Evolutionary conservation across 2,797 vertebrate genomes (phyloP), one percentile per base, ranked within the genome.

Genomic region (Pangasius macronema): DNA sequence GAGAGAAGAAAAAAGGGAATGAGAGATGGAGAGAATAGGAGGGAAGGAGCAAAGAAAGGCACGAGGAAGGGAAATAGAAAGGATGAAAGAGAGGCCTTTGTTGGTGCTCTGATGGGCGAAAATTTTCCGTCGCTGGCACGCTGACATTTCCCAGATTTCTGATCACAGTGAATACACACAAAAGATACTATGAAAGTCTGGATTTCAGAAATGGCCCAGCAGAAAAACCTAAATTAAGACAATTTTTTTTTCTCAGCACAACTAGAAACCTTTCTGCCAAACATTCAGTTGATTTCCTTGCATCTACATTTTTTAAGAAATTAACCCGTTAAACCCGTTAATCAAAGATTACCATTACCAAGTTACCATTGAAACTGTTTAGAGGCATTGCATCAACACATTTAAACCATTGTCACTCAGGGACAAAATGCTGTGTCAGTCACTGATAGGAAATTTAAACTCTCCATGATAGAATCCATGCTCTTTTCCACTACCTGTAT

Each of bases 81-180:
- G 87, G 89, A 86, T 70, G 79, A 90, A 88, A 84, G 82, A 89
- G 87, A 33, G 83, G 86, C n/a, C 55, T 86, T 89, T 85, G 88
- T 90, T 93, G 90, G 91, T 89, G 84, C 86, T 91, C 68, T 63
- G 89, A 90, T 85, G 90, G 91, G 92, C 87, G 85, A 93, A 46
- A 92, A 91, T 93, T 91, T 94, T 65, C 83, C 87, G 85, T 91
- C 87, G 88, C 89, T 91, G 88, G 89, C 88, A 88, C 39, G 11
- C 86, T 82, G 61, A 89, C 88, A 89, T 87, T 92, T 89, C 91
- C 86, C 70, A 85, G 63, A 91, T 89, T 91, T 93, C 86, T 89
- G 88, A 90, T 91, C 84, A 87, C 36, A 49, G 61, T 87, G 91
- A 91, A 92, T 51, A 24, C 83, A 53, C 89, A 27, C 33, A 49